Evolutionary conservation across 2,113 vertebrate species (phyloP).

Genomic region (Oenanthe oenanthe): DNA sequence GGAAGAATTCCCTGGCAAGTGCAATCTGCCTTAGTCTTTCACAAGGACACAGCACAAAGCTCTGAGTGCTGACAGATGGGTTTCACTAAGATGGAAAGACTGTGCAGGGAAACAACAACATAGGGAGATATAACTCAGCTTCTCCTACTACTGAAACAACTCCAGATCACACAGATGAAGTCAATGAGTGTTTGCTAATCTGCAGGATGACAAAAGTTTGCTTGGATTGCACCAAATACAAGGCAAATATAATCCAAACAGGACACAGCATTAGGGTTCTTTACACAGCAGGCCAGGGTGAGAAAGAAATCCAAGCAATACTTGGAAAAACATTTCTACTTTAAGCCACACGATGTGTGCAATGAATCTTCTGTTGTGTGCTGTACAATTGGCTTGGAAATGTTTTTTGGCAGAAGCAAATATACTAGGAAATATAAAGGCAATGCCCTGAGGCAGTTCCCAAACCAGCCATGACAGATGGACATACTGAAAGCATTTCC

Average conservation of each 20-base stretch:
- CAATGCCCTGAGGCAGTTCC: not conserved
- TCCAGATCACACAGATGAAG: not conserved
- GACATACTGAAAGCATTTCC: not conserved
- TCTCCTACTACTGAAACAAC: not conserved
- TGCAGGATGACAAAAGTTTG: not conserved
- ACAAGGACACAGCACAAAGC: not conserved
- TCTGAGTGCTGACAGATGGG: not conserved
- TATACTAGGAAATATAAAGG: not conserved
- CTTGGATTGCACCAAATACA: not conserved
- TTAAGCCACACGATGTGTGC: fast-evolving
- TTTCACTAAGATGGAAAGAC: not conserved
- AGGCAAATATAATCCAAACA: not conserved
- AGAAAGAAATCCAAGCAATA: not conserved
- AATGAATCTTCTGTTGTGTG: not conserved
- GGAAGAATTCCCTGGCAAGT: not conserved
- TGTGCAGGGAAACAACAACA: not conserved
- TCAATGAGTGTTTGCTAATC: not conserved
- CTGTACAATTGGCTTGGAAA: not conserved
- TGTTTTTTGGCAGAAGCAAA: not conserved
- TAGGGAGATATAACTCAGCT: not conserved
- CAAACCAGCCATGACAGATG: not conserved
- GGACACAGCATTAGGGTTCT: not conserved
- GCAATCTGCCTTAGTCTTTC: not conserved
- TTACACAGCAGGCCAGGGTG: not conserved
- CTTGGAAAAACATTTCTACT: not conserved